Percentiles rank a stretch among this genome's conserved stretches.
These are phyloP conservation scores for Hemiscyllium ocellatum DNA, from an alignment of 2,113 vertebrate species.

Conservation along the genomic window DNA sequence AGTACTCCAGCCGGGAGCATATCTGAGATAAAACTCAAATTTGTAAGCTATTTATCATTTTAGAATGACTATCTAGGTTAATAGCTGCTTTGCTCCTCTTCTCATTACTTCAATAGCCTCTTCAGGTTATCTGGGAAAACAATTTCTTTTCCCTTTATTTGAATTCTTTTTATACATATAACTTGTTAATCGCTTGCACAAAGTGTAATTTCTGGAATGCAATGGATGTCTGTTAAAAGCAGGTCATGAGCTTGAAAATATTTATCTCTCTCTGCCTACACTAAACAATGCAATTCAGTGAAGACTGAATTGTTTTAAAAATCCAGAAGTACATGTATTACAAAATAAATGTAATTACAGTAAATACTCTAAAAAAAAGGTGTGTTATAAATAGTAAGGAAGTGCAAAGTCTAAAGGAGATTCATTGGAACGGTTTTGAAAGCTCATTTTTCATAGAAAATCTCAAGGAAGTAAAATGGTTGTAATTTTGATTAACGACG, in stretches of 20 bases:
- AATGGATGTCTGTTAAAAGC: neutral
- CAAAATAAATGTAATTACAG: neutral
- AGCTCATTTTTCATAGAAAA: neutral
- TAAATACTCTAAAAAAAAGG: neutral
- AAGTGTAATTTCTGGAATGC: neutral
- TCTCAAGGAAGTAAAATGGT: neutral
- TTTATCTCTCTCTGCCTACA: neutral
- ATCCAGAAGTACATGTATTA: neutral
- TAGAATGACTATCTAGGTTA: neutral
- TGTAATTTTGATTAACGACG: slow-evolving; percentile 10
- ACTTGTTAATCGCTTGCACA: neutral
- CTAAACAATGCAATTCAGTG: neutral
- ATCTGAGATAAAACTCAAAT: neutral
- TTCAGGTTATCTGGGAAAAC: neutral
- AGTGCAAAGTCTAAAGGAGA: neutral
- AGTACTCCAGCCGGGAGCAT: neutral
- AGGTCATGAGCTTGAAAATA: neutral
- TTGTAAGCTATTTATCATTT: neutral
- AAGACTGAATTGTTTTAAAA: neutral
- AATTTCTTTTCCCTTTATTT: neutral
- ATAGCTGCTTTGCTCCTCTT: neutral
- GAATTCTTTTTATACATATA: neutral
- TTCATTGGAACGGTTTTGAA: slow-evolving; percentile 4
- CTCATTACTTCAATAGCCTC: neutral
- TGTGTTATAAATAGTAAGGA: neutral